These are phyloP conservation scores for Rotaria magnacalcarata DNA, from an alignment of 2,888 invertebrate species.

Conservation along the genomic window DNA sequence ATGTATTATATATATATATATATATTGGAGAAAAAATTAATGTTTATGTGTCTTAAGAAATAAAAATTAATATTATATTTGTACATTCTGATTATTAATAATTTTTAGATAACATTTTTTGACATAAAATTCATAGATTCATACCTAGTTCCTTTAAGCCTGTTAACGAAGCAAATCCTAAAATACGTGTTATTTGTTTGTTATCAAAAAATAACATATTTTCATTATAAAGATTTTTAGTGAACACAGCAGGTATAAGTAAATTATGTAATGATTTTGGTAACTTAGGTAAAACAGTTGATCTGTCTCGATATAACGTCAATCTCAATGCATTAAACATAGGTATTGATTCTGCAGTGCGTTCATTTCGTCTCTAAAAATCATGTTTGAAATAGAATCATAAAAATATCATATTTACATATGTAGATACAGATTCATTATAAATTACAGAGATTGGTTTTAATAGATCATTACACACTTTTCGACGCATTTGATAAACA, in stretches of 20 bases:
- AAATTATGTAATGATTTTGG: neutral
- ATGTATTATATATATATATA: no score
- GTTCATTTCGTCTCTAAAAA: neutral
- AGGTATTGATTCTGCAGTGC: neutral
- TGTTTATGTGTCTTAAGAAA: no score
- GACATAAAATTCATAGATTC: no score
- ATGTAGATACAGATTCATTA: neutral
- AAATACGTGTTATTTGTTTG: neutral
- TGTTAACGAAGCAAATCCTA: neutral
- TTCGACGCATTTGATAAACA: neutral
- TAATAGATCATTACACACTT: neutral
- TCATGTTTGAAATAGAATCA: neutral
- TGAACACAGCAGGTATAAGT: neutral
- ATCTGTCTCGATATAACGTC: neutral
- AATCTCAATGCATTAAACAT: neutral
- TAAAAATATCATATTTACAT: neutral
- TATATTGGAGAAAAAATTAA: no score
- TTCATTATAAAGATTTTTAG: neutral
- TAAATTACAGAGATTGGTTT: neutral
- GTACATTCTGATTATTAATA: no score
- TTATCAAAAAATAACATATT: neutral
- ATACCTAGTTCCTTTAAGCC: neutral
- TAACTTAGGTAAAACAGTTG: neutral
- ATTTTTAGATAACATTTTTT: no score
- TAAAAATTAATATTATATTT: no score